phyloP scores from a whole-genome alignment of 1,140 invertebrate species.

The Hylaeus volcanicus region DNA sequence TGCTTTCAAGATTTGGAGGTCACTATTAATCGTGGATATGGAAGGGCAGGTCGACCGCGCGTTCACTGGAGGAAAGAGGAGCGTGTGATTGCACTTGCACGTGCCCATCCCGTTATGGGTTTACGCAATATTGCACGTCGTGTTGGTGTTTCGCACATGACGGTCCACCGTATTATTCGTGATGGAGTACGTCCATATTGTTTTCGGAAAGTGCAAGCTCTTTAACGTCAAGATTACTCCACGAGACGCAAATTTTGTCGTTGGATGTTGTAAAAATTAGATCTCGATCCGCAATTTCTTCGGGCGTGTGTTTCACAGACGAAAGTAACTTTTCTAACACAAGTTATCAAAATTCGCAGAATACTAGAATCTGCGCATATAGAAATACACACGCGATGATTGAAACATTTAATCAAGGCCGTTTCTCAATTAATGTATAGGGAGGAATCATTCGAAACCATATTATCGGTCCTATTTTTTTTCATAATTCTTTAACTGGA shows the following conservation, averaged over 20 bases:
- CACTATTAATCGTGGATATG: not conserved
- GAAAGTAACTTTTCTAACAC: not conserved
- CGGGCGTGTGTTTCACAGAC: not conserved
- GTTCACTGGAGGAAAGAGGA: slow-evolving; percentile 3
- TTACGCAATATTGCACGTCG: not conserved
- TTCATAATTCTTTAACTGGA: not conserved
- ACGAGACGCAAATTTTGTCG: not conserved
- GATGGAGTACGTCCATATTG: not conserved
- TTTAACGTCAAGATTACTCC: not conserved
- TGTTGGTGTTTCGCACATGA: not conserved
- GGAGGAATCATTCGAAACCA: not conserved
- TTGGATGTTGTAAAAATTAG: slow-evolving; percentile 1
- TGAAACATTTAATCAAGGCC: too few species aligned
- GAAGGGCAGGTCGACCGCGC: not conserved
- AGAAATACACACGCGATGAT: not conserved
- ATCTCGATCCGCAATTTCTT: not conserved
- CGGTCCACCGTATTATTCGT: not conserved
- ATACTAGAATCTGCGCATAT: slow-evolving; percentile 1
- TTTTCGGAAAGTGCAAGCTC: not conserved
- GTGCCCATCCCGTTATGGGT: not conserved
- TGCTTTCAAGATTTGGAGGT: not conserved
- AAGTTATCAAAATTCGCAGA: not conserved
- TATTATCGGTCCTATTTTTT: slow-evolving; percentile 2
- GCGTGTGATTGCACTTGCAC: not conserved
- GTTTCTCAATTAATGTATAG: not conserved